Evolutionary conservation across 2,888 invertebrate genomes (phyloP), one percentile per base, ranked within the genome.

Genomic region (Synanthedon andrenaeformis): DNA sequence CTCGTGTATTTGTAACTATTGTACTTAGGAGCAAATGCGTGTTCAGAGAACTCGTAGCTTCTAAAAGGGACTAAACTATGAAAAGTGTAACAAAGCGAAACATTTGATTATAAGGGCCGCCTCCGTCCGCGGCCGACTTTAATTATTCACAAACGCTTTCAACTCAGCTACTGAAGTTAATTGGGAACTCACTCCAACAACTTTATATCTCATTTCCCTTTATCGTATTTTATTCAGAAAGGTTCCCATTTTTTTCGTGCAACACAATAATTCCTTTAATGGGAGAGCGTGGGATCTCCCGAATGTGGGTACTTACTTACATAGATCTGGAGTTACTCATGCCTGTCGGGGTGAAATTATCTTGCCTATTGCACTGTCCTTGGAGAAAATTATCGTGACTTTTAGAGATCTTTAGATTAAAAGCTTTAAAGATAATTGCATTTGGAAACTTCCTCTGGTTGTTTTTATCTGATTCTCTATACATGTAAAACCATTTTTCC

Each of bases 111-210:
- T 74, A 71, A 79, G 77, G 82, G 81, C 79, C 65, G 63, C 56
- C 55, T n/a, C 49, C 49, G 17, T 17, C 49, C 63, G 59, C 60
- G 59, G 63, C 59, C 4, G 58, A 59, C 59, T 66, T 79, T 77
- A 81, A 83, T 84, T 83, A 84, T 83, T 83, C 77, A 83, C 62
- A 61, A 65, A 59, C 59, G 74, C 74, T 82, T 72, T 77, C 74
- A 74, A 69, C 77, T 75, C 71, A 54, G 61, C 69, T 63, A 59
- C 66, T 69, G 63, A 68, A 74, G 72, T 76, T 80, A 80, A 81
- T 81, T 80, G 76, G 68, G 67, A 72, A 65, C 72, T 69, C 73
- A 63, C 65, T 68, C 63, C 61, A 62, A 67, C 63, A 64, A 61
- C 61, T 70, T 70, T 67, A 68, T 70, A 64, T 66, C 62, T 67